Percentiles rank a stretch among this genome's conserved stretches.
Conservation (phyloP, 2,797 vertebrate genomes). For the Sylvilagus floridanus region DNA sequence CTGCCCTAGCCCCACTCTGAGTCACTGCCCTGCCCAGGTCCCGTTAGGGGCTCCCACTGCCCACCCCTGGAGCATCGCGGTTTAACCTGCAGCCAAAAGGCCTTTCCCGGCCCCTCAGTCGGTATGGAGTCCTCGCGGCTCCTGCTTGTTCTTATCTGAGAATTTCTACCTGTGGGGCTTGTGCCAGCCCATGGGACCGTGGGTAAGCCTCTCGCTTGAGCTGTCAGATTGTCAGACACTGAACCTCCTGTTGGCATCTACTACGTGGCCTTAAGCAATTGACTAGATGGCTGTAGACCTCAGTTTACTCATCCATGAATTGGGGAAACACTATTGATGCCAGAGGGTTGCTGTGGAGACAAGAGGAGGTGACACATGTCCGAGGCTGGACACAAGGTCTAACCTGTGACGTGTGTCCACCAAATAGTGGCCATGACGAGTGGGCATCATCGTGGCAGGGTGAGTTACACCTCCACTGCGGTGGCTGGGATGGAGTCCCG, state of each 20-base stretch:
- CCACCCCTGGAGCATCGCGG: neutral
- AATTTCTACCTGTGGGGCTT: neutral
- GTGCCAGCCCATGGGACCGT: accelerated
- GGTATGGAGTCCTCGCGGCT: neutral
- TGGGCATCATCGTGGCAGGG: neutral
- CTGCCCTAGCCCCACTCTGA: neutral
- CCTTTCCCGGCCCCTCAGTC: neutral
- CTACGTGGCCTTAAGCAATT: neutral
- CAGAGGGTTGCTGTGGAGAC: neutral
- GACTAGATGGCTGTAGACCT: neutral
- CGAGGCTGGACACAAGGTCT: neutral
- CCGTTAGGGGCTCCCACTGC: neutral
- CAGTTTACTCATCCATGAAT: neutral
- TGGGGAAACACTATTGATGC: neutral
- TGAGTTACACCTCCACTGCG: too few relatives aligned
- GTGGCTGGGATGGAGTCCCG: too few relatives aligned
- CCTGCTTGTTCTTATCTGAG: neutral
- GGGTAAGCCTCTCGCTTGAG: neutral
- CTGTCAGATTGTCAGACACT: neutral
- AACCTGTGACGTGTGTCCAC: neutral
- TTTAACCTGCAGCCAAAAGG: neutral
- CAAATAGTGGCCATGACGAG: neutral
- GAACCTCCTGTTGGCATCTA: neutral
- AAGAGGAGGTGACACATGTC: neutral
- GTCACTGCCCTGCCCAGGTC: neutral